Evolutionary conservation across 2,888 invertebrate genomes (phyloP).

Genomic region (Pristionchus fissidentatus): DNA sequence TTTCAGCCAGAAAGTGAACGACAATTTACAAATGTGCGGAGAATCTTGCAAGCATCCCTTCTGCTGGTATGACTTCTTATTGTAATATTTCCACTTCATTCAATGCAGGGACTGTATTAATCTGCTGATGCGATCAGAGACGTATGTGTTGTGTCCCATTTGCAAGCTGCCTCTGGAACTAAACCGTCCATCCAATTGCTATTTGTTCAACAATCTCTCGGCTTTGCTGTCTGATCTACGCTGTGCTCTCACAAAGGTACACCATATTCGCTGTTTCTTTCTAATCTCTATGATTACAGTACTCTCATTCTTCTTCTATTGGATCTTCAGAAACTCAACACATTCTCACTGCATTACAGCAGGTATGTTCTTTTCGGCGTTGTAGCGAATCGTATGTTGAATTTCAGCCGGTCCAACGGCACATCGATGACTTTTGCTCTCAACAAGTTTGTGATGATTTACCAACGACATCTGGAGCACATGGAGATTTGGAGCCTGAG

Average conservation of each 20-base stretch:
- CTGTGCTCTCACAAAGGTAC: conserved; percentile 20
- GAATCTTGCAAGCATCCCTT: conserved; percentile 45
- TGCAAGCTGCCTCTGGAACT: conserved; percentile 43
- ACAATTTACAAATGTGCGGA: conserved; percentile 42
- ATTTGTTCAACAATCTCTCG: conserved; percentile 43
- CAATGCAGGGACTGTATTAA: conserved; percentile 41
- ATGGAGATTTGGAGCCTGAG: not conserved
- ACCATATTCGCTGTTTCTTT: not conserved
- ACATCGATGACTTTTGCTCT: conserved; percentile 38
- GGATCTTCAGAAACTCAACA: conserved; percentile 43
- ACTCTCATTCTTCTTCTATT: not conserved
- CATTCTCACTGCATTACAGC: conserved; percentile 6
- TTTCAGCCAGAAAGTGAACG: not conserved
- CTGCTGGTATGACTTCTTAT: conserved; percentile 19
- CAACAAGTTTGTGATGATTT: conserved; percentile 17
- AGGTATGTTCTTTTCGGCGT: not conserved
- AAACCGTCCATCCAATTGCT: conserved; percentile 14
- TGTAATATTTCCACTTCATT: not conserved
- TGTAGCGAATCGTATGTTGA: not conserved
- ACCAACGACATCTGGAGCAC: not conserved
- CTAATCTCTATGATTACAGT: not conserved
- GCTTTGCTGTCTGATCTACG: conserved; percentile 3
- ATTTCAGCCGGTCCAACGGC: not conserved
- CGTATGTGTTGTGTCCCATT: conserved; percentile 21
- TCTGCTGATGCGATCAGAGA: not conserved